phyloP scores from a whole-genome alignment of 1,140 invertebrate genomes.

The Uloborus diversus region DNA sequence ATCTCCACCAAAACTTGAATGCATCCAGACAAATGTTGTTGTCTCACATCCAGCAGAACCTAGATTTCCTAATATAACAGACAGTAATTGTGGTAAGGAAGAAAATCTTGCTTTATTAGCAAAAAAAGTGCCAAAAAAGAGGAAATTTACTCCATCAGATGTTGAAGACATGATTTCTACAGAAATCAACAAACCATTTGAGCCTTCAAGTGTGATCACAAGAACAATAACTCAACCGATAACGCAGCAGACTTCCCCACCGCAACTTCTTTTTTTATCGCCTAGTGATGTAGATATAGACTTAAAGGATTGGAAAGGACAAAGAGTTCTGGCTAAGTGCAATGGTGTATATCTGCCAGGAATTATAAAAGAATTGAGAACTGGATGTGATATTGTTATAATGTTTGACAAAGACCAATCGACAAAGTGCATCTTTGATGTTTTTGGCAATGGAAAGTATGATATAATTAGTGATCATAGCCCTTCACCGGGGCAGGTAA shows the following conservation, averaged over 20 bases:
- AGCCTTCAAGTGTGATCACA: conserved; percentile 40
- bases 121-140: conserved; percentile 82
- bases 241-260: conserved; percentile 25
- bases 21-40: conserved; percentile 47
- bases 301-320: conserved; percentile 89
- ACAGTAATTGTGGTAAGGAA: conserved; percentile 10
- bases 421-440: conserved; percentile 70
- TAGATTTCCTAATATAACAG: conserved; percentile 36
- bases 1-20: conserved; percentile 46
- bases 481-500: conserved; percentile 81
- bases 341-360: conserved; percentile 85
- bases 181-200: conserved; percentile 22
- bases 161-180: conserved; percentile 70
- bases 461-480: conserved; percentile 93
- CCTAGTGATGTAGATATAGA: conserved; percentile 70
- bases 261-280: conserved; percentile 34
- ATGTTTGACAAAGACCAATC: conserved; percentile 77
- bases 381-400: conserved; percentile 76
- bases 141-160: conserved; percentile 85
- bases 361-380: conserved; percentile 72
- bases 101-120: conserved; percentile 40
- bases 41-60: conserved; percentile 38
- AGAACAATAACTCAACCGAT: conserved; percentile 17
- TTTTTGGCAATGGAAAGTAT: conserved; percentile 78
- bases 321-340: conserved; percentile 86